phyloP scores from a whole-genome alignment of 2,888 invertebrate genomes.

The Plebejus argus region DNA sequence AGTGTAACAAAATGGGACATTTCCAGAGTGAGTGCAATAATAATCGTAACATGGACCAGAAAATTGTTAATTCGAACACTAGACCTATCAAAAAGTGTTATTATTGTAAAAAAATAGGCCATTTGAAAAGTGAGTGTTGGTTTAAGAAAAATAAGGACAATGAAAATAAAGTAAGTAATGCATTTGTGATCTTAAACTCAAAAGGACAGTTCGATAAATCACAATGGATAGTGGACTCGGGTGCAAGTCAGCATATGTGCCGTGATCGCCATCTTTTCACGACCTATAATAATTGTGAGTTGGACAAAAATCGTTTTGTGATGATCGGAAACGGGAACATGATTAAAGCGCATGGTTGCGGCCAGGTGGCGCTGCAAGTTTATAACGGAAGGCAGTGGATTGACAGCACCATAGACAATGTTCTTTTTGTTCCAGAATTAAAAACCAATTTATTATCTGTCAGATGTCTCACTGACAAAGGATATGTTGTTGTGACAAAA shows the following conservation, averaged over 20 bases:
- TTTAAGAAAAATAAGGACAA: slow-evolving; percentile 28
- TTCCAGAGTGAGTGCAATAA: background rate
- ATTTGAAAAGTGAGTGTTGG: slow-evolving; percentile 34
- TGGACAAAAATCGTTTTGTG: slow-evolving; percentile 36
- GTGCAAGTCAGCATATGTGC: slow-evolving; percentile 45
- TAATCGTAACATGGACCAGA: background rate
- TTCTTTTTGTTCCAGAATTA: slow-evolving; percentile 11
- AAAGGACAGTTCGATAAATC: slow-evolving; percentile 35
- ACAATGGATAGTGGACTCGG: slow-evolving; percentile 44
- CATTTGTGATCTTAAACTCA: slow-evolving; percentile 38
- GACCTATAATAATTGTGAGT: slow-evolving; percentile 25
- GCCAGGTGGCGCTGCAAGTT: slow-evolving; percentile 27
- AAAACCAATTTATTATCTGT: slow-evolving; percentile 18
- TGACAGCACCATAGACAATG: slow-evolving; percentile 18
- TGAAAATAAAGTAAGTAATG: slow-evolving; percentile 38
- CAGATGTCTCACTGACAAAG: background rate
- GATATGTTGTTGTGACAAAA: background rate
- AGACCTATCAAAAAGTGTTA: slow-evolving; percentile 22
- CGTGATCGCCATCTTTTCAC: slow-evolving; percentile 39
- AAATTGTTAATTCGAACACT: background rate
- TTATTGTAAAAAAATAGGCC: slow-evolving; percentile 30
- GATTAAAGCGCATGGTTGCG: slow-evolving; percentile 5
- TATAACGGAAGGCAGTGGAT: slow-evolving; percentile 14
- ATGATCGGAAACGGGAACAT: slow-evolving; percentile 42
- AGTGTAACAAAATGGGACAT: slow-evolving; percentile 15